These are phyloP conservation scores for Triplophysa siluroides DNA, from an alignment of 2,113 vertebrate species.

Conservation along the genomic window DNA sequence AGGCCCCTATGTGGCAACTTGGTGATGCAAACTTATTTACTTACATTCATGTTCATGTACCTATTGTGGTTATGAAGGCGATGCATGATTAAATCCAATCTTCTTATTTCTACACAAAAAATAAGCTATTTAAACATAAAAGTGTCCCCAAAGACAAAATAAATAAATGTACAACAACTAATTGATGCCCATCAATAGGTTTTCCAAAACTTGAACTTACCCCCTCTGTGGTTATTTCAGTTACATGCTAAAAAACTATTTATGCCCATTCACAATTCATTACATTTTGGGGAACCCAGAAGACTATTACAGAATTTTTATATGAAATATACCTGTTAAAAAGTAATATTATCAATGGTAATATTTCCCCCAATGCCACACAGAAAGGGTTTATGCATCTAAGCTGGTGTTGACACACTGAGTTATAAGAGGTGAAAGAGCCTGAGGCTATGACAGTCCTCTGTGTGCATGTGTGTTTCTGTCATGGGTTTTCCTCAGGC, in stretches of 20 bases:
- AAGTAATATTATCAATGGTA: conserved; percentile 7
- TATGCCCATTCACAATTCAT: neutral
- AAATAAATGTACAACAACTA: no score
- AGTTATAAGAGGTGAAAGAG: conserved; percentile 69
- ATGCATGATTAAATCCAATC: neutral
- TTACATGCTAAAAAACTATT: neutral
- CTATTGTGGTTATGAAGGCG: no score
- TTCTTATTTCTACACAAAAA: neutral
- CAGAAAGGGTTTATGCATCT: conserved; percentile 64
- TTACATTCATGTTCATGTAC: no score
- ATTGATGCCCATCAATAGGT: neutral
- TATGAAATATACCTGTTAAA: conserved; percentile 1
- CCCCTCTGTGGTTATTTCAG: neutral
- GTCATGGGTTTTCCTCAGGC: conserved; percentile 59
- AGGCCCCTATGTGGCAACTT: no score
- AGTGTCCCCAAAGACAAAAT: no score
- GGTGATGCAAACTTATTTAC: no score
- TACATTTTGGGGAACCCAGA: neutral
- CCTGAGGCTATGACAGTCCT: conserved; percentile 37
- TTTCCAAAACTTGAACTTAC: no score
- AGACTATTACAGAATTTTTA: neutral
- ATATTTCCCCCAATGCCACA: conserved; percentile 66
- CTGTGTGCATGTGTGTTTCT: conserved; percentile 25
- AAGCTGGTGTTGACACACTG: conserved; percentile 67
- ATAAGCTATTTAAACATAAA: no score